Conservation (phyloP, 2,888 invertebrate genomes). For the Deroplatys truncata region DNA sequence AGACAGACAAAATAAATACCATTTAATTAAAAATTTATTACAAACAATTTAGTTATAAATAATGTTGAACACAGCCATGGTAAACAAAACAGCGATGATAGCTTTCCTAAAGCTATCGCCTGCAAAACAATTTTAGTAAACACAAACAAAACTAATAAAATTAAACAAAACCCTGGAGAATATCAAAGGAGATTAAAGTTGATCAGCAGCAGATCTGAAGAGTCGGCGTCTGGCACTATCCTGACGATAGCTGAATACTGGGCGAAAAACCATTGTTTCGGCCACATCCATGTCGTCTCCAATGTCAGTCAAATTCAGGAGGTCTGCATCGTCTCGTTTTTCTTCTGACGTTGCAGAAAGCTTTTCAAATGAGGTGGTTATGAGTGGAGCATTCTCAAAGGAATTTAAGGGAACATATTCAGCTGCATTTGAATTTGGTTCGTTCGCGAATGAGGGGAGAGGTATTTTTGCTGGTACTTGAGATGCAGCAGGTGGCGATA, state of each 20-base stretch:
- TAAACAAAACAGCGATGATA: neutral
- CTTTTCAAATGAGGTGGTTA: too few species aligned
- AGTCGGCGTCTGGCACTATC: neutral
- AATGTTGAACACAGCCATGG: neutral
- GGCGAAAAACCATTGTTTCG: neutral
- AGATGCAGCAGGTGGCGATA: too few species aligned
- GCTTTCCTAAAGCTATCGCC: neutral
- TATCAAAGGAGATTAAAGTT: neutral
- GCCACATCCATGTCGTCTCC: neutral
- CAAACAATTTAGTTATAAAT: neutral
- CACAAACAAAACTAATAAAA: neutral
- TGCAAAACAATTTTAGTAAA: neutral
- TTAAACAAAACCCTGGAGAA: neutral
- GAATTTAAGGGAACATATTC: too few species aligned
- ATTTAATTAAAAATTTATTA: neutral
- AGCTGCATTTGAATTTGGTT: too few species aligned
- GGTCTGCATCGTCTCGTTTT: neutral
- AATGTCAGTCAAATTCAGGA: too few species aligned
- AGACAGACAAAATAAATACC: neutral
- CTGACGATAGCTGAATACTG: neutral
- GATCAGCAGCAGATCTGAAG: neutral
- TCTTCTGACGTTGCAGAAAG: neutral
- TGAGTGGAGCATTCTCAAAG: too few species aligned
- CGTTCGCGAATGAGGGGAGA: too few species aligned
- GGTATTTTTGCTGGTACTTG: too few species aligned